A percentile compares a stretch with the other conserved stretches of the same genome.
phyloP scores from a whole-genome alignment of 1,140 invertebrate genomes.

The Drosophila asahinai region DNA sequence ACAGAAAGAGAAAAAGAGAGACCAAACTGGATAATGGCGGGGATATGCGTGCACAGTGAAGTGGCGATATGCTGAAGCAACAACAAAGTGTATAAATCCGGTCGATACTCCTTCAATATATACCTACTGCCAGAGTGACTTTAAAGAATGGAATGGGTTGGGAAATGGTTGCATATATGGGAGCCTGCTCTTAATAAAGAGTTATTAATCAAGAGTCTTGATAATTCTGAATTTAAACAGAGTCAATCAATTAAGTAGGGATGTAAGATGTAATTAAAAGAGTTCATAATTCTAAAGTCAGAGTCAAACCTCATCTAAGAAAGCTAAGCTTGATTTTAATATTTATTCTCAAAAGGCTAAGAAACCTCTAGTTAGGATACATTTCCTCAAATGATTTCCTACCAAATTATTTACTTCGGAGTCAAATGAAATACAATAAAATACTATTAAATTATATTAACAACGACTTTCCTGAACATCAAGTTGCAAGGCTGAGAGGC shows the following conservation, averaged over 20 bases:
- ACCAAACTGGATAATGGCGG: conserved; percentile 26
- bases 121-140: background rate
- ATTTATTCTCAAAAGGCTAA: background rate
- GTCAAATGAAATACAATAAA: background rate
- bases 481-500: background rate
- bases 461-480: background rate
- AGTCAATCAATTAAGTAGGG: too few species aligned
- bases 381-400: too few species aligned
- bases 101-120: conserved; percentile 18
- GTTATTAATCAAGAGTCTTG: background rate
- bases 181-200: background rate
- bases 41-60: conserved; percentile 68
- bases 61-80: conserved; percentile 36
- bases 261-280: too few species aligned
- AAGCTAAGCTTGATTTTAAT: too few species aligned
- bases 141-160: background rate
- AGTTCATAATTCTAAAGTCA: too few species aligned
- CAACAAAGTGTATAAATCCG: conserved; percentile 1
- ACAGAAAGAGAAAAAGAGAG: background rate
- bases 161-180: too few species aligned
- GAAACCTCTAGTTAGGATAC: too few species aligned
- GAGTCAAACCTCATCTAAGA: too few species aligned
- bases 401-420: too few species aligned
- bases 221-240: background rate
- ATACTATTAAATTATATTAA: background rate